phyloP scores from a whole-genome alignment of 2,888 invertebrate genomes.

The Dusona sp. region DNA sequence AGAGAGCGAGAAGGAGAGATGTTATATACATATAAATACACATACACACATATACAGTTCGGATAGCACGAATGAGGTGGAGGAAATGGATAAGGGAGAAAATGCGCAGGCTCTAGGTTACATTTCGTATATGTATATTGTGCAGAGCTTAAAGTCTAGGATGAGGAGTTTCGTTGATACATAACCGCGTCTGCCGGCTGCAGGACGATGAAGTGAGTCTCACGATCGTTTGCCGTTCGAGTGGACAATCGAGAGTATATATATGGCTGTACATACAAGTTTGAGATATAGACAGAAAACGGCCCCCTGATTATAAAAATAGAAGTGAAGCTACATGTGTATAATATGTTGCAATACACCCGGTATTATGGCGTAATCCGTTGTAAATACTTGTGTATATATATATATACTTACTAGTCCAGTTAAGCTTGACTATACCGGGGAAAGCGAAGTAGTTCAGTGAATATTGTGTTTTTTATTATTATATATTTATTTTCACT shows the following conservation, averaged over 20 bases:
- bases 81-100: constrained; percentile 46
- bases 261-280: constrained; percentile 7
- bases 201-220: constrained; percentile 72
- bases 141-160: constrained; percentile 43
- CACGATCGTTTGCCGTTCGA: constrained; percentile 75
- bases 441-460: too few relatives aligned
- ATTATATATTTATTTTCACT: too few relatives aligned
- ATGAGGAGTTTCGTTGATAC: constrained; percentile 65
- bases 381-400: too few relatives aligned
- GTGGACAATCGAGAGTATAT: constrained; percentile 77
- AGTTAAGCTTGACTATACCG: too few relatives aligned
- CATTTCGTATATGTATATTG: constrained; percentile 29
- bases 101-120: constrained; percentile 38
- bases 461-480: too few relatives aligned
- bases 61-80: constrained; percentile 39
- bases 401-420: too few relatives aligned
- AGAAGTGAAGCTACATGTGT: constrained; percentile 45
- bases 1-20: constrained; percentile 41
- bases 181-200: constrained; percentile 64
- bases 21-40: constrained; percentile 23
- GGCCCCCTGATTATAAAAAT: constrained; percentile 52
- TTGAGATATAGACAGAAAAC: constrained; percentile 45
- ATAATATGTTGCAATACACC: too few relatives aligned
- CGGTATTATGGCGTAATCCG: too few relatives aligned
- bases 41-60: neutral